Conservation (phyloP, 1,140 invertebrate species). For the Spodoptera litura region DNA sequence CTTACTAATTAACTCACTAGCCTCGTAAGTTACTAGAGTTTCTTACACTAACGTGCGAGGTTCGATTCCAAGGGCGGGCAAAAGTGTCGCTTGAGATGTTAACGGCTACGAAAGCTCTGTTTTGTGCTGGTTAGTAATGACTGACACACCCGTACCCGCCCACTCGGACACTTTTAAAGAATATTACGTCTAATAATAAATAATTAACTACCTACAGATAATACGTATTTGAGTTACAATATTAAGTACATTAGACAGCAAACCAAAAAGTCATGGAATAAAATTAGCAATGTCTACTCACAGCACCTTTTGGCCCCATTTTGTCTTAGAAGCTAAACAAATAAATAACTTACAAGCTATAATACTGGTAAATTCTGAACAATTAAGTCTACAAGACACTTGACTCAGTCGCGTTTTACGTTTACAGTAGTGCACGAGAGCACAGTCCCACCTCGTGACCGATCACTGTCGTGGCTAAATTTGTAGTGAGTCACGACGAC, state of each 20-base stretch:
- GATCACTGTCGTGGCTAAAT: constrained; percentile 18
- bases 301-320: constrained; percentile 82
- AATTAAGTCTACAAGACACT: constrained; percentile 71
- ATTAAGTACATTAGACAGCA: constrained; percentile 47
- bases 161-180: constrained; percentile 2
- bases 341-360: constrained; percentile 77
- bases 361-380: constrained; percentile 80
- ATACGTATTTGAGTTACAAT: constrained; percentile 37
- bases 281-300: constrained; percentile 64
- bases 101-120: not conserved
- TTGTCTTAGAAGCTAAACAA: constrained; percentile 59
- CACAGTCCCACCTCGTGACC: constrained; percentile 8
- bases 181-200: constrained; percentile 45
- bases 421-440: constrained; percentile 33
- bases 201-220: constrained; percentile 47
- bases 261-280: constrained; percentile 66
- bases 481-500: constrained; percentile 32
- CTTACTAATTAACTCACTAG: constrained; percentile 5
- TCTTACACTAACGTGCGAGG: constrained; percentile 14
- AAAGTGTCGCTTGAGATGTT: not conserved
- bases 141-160: not conserved
- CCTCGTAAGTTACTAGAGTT: constrained; percentile 7
- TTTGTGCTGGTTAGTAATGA: not conserved
- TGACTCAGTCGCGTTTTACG: constrained; percentile 69
- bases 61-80: constrained; percentile 1